Base-by-base conservation (phyloP, 1,140 invertebrate genomes). In the Antheraea pernyi region DNA sequence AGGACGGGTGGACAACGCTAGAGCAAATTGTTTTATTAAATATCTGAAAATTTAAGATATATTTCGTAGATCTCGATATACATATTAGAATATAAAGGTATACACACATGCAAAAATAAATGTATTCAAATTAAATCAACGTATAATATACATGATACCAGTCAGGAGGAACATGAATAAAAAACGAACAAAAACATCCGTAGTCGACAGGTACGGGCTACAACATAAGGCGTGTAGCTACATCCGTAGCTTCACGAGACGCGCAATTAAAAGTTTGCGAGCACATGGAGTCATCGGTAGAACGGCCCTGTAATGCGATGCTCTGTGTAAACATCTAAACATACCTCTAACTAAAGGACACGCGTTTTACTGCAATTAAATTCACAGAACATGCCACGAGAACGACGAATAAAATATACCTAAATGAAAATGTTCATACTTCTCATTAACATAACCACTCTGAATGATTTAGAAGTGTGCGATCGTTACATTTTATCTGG, bases 191-290 rank as follows among this genome's bases (percentile, higher is more conserved):
- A 53, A 64, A 65, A 59, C 64, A 46, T 61, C 19, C 19, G 60
- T 61, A 22, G 60, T 9, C 60, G 19, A 30, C 13, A 59, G 61
- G 70, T 72, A 68, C 30, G 16, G 61, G 64, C 65, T 68, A 72
- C 61, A 66, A 46, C 46, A 53, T 1, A 53, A 46, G 60, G 69
- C 67, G 67, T n/a, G n/a, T 61, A 68, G 73, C 59, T 46, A 39
- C 37, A 11, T n/a, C 69, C 36, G 37, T 42, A 63, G 59, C 61
- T 19, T 46, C 46, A 61, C n/a, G 67, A 71, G 73, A 59, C 67
- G 69, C 64, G 73, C 70, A 75, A 75, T 75, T 75, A 75, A 75
- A 75, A 75, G 70, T 72, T 75, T 71, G 68, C 59, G 39, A 69
- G 67, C 67, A 69, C 67, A 61, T 69, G 69, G 67, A 74, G 66